Conservation (phyloP, 2,113 vertebrate species). For the Pitta sordida region DNA sequence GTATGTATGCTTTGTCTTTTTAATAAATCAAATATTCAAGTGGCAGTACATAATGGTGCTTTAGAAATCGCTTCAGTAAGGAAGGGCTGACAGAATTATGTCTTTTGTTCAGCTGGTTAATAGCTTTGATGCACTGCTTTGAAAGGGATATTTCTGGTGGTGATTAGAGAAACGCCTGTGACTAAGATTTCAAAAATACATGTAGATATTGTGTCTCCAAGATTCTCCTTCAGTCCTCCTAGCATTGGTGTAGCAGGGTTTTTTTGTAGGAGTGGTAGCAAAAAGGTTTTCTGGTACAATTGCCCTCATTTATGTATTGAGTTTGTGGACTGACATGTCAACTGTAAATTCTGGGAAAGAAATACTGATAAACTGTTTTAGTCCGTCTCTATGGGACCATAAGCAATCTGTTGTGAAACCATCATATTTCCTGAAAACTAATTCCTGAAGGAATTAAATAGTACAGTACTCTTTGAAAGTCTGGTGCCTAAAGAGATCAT, state of each 20-base stretch:
- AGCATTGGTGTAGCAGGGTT: not conserved
- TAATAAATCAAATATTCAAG: not conserved
- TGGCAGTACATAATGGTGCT: not conserved
- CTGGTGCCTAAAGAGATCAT: not conserved
- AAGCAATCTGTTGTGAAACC: not conserved
- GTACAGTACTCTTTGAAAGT: not conserved
- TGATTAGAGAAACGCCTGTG: not conserved
- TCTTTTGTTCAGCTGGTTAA: not conserved
- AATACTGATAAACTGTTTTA: not conserved
- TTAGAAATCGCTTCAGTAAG: not conserved
- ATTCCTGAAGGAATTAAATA: not conserved
- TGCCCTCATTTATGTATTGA: not conserved
- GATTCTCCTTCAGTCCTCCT: not conserved
- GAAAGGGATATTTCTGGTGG: not conserved
- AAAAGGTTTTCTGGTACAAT: not conserved
- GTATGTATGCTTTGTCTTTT: not conserved
- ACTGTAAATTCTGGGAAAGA: not conserved
- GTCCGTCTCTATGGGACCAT: not conserved
- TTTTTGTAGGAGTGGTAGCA: not conserved
- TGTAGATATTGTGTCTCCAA: not conserved
- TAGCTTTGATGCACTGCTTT: not conserved
- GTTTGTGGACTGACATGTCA: not conserved
- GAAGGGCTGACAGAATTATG: not conserved
- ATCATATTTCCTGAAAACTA: not conserved
- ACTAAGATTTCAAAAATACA: not conserved